These are phyloP conservation scores for human DNA, from an alignment of 2,113 vertebrate genomes.

Conservation along the genomic window GRCh38 chr4:4713001-4713500, in stretches of 20 bases:
- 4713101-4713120: too few relatives aligned
- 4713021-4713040: accelerated
- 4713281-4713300: background rate
- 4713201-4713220: background rate
- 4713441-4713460: background rate
- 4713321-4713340: background rate
- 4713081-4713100: background rate
- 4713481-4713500: background rate
- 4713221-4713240: background rate
- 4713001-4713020: background rate
- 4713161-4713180: background rate
- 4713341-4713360: background rate
- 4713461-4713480: background rate
- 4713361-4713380: background rate
- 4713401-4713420: background rate
- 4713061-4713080: background rate
- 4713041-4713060: background rate
- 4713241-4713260: background rate
- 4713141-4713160: background rate
- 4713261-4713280: background rate
- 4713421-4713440: background rate
- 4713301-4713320: background rate
- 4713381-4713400: background rate
- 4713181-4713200: too few relatives aligned
- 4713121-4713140: background rate